phyloP scores from a whole-genome alignment of 1,140 invertebrate species.

The Eumaeus atala region DNA sequence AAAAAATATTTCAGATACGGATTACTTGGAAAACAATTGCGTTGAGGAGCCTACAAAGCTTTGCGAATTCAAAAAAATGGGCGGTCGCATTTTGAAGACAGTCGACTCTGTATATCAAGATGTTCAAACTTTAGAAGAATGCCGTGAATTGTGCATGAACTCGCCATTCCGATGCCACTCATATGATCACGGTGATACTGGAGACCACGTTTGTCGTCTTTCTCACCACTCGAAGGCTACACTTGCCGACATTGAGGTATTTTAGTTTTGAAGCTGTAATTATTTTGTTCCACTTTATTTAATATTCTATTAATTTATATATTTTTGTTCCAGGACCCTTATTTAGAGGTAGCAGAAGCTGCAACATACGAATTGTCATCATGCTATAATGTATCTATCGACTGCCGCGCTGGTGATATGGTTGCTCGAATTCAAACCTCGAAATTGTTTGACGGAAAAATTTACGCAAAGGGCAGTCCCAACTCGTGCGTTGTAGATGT shows the following conservation, averaged over 20 bases:
- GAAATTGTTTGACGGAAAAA: slow-evolving; percentile 94
- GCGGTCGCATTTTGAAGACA: slow-evolving; percentile 91
- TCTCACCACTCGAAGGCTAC: slow-evolving; percentile 93
- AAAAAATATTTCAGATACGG: slow-evolving; percentile 66
- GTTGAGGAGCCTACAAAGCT: slow-evolving; percentile 91
- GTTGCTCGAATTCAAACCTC: slow-evolving; percentile 92
- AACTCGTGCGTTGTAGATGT: slow-evolving; percentile 93
- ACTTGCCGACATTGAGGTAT: slow-evolving; percentile 88
- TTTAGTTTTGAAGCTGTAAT: not conserved
- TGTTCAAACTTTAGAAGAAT: slow-evolving; percentile 89
- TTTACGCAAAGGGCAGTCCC: slow-evolving; percentile 93
- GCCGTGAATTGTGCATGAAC: slow-evolving; percentile 89
- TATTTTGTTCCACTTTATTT: not conserved
- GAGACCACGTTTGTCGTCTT: slow-evolving; percentile 92
- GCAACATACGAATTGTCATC: slow-evolving; percentile 94
- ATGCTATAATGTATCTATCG: slow-evolving; percentile 95
- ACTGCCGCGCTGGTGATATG: slow-evolving; percentile 94
- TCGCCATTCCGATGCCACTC: slow-evolving; percentile 92
- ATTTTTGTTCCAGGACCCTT: slow-evolving; percentile 81
- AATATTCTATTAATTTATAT: slow-evolving; percentile 3
- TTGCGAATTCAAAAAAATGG: slow-evolving; percentile 93
- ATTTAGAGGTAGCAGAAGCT: slow-evolving; percentile 90
- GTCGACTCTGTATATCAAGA: slow-evolving; percentile 95
- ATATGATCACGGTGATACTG: slow-evolving; percentile 94
- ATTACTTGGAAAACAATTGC: slow-evolving; percentile 94